phyloP scores from a whole-genome alignment of 2,888 invertebrate genomes.

The Heliconius ethilla region DNA sequence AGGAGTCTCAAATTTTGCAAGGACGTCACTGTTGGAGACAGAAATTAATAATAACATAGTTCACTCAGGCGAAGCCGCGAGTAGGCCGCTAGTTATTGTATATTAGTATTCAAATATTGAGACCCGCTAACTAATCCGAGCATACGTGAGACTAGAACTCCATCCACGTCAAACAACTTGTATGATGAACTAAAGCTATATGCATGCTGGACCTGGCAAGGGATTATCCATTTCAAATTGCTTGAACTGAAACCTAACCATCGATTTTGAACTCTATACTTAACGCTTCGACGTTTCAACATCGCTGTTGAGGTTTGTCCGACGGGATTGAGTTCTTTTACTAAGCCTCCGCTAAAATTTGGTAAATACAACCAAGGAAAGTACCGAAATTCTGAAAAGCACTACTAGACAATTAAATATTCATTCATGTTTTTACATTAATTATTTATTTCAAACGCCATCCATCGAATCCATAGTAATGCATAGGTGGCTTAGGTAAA shows the following conservation, averaged over 20 bases:
- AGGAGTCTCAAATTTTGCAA: no score
- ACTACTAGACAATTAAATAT: not conserved
- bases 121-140: not conserved
- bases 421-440: not conserved
- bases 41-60: no score
- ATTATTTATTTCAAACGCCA: not conserved
- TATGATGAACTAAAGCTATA: not conserved
- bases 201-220: not conserved
- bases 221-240: slow-evolving; percentile 15
- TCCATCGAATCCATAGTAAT: not conserved
- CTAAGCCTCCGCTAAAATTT: slow-evolving; percentile 1
- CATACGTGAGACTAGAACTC: not conserved
- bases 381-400: not conserved
- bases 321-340: slow-evolving; percentile 5
- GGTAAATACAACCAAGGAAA: not conserved
- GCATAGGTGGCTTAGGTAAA: not conserved
- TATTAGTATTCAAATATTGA: not conserved
- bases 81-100: not conserved
- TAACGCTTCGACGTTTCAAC: not conserved
- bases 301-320: not conserved
- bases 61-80: no score
- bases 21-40: no score
- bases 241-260: not conserved
- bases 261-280: slow-evolving; percentile 3
- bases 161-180: not conserved